phyloP scores from a whole-genome alignment of 2,888 invertebrate species.

The Eupithecia subfuscata region DNA sequence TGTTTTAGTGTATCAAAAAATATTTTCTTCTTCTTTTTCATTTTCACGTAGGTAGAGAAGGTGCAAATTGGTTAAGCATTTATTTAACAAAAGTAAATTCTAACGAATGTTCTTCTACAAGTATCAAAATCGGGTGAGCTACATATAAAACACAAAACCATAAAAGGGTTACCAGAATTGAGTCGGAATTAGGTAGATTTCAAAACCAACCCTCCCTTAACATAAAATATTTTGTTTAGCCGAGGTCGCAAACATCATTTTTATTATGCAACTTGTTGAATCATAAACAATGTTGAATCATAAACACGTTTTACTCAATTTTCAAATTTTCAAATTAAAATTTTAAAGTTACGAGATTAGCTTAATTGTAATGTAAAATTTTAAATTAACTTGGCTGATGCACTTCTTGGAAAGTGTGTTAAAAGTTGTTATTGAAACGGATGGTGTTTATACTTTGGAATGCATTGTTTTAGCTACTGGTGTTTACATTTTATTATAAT shows the following conservation, averaged over 20 bases:
- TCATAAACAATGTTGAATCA: constrained; percentile 44
- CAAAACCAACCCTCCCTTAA: constrained; percentile 43
- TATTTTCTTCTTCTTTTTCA: neutral
- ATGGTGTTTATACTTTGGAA: constrained; percentile 64
- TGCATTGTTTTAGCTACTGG: constrained; percentile 68
- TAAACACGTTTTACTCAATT: constrained; percentile 37
- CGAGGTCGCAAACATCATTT: constrained; percentile 45
- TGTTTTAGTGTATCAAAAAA: neutral
- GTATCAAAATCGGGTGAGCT: neutral
- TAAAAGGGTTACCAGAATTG: constrained; percentile 54
- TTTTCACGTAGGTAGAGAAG: neutral
- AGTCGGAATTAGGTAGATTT: constrained; percentile 49
- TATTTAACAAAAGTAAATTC: neutral
- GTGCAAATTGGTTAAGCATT: neutral
- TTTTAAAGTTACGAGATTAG: constrained; percentile 14
- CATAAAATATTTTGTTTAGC: constrained; percentile 45
- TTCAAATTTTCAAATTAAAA: neutral
- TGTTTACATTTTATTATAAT: constrained; percentile 59
- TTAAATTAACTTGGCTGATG: constrained; percentile 51
- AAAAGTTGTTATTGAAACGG: constrained; percentile 61
- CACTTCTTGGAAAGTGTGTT: constrained; percentile 60
- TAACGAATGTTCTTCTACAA: neutral
- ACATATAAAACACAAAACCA: constrained; percentile 26
- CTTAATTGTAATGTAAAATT: constrained; percentile 24
- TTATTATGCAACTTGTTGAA: constrained; percentile 50